Base-by-base conservation (phyloP, 2,888 invertebrate species). In the Cheilosia scutellata region DNA sequence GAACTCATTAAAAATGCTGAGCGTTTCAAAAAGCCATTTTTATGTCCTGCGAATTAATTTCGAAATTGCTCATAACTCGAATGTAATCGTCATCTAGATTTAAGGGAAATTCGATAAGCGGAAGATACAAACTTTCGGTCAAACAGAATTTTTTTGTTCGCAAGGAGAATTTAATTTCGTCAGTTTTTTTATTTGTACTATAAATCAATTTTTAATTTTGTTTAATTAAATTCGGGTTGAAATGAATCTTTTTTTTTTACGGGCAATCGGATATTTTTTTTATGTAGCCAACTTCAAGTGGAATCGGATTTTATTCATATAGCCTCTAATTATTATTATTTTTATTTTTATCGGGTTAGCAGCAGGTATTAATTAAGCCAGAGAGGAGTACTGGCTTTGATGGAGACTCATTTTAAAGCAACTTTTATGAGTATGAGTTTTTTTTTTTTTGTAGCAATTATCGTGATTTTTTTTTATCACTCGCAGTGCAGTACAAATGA, bases 281-380 rank as follows among this genome's bases (percentile, higher is more conserved):
- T 51, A 51, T 29, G 9, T n/a, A n/a, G 16, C 44, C n/a, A 44
- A 3, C 9, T 37, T 37, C 1, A 49, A 9, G 25, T 20, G 11
- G 9, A 25, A 49, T 6, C 44, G 44, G 7, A 16, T 16, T 25
- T 20, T 20, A 25, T 53, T 29, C 11, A 13, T 13, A n/a, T 0
- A 4, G 13, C n/a, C 27, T 20, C 47, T 47, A 3, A 16, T 47
- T 62, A 16, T 62, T 29, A 5, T 31, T 47, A 11, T 16, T 47
- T 42, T 37, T 37, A 11, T 37, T 37, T 31, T 44, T 29, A 16
- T 44, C 62, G 31, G 44, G 7, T 9, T 44, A 49, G 25, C 47
- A 11, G 16, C 47, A 33, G 31, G 29, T 63, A 33, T 25, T 47
- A 63, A 63, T 63, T 31, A 49, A 63, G 49, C 31, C n/a, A n/a